Base-by-base conservation (phyloP, 2,113 vertebrate genomes). In the Melanocharis versteri region DNA sequence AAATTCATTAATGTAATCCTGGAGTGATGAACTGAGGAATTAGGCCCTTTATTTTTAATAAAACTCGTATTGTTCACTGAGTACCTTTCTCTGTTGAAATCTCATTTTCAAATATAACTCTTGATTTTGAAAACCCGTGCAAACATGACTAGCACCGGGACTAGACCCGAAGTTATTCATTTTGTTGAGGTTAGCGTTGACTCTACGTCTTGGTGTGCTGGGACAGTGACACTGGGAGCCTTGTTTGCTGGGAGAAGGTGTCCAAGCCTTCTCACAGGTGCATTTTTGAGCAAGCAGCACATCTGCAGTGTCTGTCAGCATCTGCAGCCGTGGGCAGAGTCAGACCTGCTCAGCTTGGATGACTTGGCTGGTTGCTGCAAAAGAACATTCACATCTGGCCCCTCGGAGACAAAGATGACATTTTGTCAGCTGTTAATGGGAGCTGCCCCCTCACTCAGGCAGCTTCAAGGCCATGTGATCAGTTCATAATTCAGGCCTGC, bases 1-100 rank as follows among this genome's bases (percentile, higher is more conserved):
- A 94, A 91, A 80, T 71, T 86, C 37, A 90, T 86, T 88, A 53
- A 40, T 48, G 7, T 86, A 77, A 92, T 81, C 80, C 80, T 57
- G 26, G 20, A 48, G 9, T 86, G 69, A 90, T 78, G 62, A 93
- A 70, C 14, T 51, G 24, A 88, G 56, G 85, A 86, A 90, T 90
- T 66, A 94, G 12, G 17, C 24, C 39, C 47, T 71, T 90, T 77
- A 58, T 71, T 92, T 90, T 83, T 86, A 81, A 93, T 95, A 93
- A 88, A 95, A 81, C 16, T 90, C 15, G 4, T 56, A 80, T 56
- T 91, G 48, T 35, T 68, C 64, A 15, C 48, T 17, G 37, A 81
- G 31, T 35, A 53, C 7, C 47, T 92, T 87, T 24, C 30, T 83
- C 24, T 39, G 5, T n/a, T 44, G 31, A 95, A 94, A 89, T 81